A percentile compares a stretch with the other conserved stretches of the same genome.
Evolutionary conservation across 23 tunicate species (phyloP).

Genomic region (Ascidia mentula): DNA sequence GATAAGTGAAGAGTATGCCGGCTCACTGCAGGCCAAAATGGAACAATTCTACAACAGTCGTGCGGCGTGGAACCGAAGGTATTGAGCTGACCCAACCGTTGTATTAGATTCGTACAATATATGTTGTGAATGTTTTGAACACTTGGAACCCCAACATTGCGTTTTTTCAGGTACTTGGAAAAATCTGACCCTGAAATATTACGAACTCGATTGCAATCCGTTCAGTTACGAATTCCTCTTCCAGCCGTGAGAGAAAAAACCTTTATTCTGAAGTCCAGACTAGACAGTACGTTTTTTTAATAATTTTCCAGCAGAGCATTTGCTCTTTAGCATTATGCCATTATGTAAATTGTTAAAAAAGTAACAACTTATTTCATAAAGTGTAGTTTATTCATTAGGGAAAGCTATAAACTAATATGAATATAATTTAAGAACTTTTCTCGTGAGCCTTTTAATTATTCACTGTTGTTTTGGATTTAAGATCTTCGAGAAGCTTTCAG

Average conservation of each 20-base stretch:
- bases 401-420: neutral
- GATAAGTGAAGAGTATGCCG: conserved; percentile 59
- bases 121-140: too few species aligned
- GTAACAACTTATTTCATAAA: neutral
- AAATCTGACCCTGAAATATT: conserved; percentile 69
- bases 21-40: conserved; percentile 57
- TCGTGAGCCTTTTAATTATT: neutral
- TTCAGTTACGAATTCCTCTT: conserved; percentile 59
- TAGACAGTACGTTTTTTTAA: conserved; percentile 63
- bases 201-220: conserved; percentile 28
- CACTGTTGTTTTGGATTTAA: conserved; percentile 13
- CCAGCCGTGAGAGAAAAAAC: conserved; percentile 80
- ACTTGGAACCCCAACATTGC: too few species aligned
- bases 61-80: conserved; percentile 82
- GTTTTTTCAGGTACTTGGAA: conserved; percentile 46
- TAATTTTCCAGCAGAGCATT: neutral
- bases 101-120: too few species aligned
- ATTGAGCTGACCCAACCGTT: too few species aligned
- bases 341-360: neutral
- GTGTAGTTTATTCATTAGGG: neutral
- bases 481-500: conserved; percentile 68
- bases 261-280: conserved; percentile 64
- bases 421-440: too few species aligned
- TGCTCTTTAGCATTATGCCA: too few species aligned
- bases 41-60: conserved; percentile 39